Percentiles rank a stretch among this genome's conserved stretches.
These are phyloP conservation scores for Lemur catta DNA, from an alignment of 2,797 vertebrate genomes.

Conservation along the genomic window DNA sequence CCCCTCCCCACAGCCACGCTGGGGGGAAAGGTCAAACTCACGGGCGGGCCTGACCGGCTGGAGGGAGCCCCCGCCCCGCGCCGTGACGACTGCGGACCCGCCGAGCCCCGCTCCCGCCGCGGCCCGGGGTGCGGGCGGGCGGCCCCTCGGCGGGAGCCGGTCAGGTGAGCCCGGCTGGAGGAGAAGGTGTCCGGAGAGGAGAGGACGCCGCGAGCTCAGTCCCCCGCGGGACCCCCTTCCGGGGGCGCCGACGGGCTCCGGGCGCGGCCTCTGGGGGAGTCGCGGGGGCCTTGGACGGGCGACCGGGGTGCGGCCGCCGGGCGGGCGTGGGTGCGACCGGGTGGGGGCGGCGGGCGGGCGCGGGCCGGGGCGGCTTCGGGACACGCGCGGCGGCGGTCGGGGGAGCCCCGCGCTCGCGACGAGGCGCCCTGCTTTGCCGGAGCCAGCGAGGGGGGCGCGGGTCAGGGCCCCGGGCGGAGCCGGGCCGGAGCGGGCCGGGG, in stretches of 20 bases:
- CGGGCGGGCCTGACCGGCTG: no score
- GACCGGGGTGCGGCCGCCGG: neutral
- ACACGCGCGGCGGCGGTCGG: no score
- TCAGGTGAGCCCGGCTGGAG: slow-evolving; percentile 66
- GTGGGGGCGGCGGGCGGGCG: neutral
- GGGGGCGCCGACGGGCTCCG: neutral
- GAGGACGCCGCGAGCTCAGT: neutral
- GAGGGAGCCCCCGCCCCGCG: neutral
- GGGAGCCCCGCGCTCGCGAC: no score
- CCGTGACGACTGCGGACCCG: slow-evolving; percentile 32
- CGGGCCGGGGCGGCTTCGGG: no score
- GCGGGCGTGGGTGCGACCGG: slow-evolving; percentile 10
- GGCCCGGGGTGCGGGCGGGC: neutral
- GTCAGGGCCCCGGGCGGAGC: no score
- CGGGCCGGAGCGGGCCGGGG: no score
- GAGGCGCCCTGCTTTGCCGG: no score
- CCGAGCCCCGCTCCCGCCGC: neutral
- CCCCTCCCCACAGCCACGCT: no score
- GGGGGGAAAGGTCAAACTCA: no score
- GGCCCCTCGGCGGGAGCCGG: neutral
- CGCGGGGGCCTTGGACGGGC: neutral
- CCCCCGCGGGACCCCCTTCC: neutral
- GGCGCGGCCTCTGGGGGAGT: neutral
- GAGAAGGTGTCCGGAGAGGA: slow-evolving; percentile 57
- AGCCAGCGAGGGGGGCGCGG: no score